These are phyloP conservation scores for Typhlichthys subterraneus DNA, from an alignment of 2,797 vertebrate species.

Conservation along the genomic window DNA sequence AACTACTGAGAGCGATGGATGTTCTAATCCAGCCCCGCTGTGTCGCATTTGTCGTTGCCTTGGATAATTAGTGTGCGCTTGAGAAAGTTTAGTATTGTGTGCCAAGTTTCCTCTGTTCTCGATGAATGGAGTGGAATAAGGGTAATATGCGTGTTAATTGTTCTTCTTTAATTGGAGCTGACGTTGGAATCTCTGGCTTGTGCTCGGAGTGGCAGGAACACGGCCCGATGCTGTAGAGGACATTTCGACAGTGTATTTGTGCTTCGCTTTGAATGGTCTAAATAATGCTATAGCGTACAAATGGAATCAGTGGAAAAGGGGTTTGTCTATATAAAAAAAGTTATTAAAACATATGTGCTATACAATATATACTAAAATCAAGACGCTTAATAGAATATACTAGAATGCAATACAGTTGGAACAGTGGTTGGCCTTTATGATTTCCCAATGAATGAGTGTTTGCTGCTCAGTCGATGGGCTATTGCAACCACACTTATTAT, in stretches of 20 bases:
- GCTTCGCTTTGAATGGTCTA: conserved; percentile 12
- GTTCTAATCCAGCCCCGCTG: conserved; percentile 54
- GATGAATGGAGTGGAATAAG: conserved; percentile 76
- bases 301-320: neutral
- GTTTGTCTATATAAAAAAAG: neutral
- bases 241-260: conserved; percentile 46
- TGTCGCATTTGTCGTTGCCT: conserved; percentile 76
- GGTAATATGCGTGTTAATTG: conserved; percentile 89
- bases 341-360: too few species aligned
- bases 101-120: conserved; percentile 63
- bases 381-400: too few species aligned
- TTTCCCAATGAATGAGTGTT: neutral
- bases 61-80: conserved; percentile 71
- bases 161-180: conserved; percentile 92
- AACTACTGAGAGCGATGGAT: conserved; percentile 22
- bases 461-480: neutral
- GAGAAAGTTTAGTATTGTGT: conserved; percentile 76
- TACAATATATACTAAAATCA: too few species aligned
- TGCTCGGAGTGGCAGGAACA: conserved; percentile 39
- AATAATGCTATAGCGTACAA: neutral
- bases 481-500: neutral
- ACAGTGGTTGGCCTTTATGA: neutral
- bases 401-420: too few species aligned
- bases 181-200: conserved; percentile 87
- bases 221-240: neutral